Base-by-base conservation (phyloP, 2,113 vertebrate genomes). In the Podilymbus podiceps region DNA sequence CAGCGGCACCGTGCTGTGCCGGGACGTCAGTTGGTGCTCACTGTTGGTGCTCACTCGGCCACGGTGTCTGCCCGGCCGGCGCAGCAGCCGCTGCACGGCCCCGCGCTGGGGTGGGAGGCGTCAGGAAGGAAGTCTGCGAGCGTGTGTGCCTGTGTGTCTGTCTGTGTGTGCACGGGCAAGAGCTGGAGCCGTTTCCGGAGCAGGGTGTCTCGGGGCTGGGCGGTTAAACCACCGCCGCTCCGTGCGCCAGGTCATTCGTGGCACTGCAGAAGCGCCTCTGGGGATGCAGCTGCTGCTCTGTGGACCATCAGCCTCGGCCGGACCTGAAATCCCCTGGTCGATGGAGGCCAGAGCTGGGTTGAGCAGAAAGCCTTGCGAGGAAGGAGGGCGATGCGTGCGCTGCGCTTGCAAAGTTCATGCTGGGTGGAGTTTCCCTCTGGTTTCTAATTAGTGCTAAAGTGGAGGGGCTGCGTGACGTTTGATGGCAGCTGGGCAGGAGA, bases 341-440 rank as follows among this genome's bases (percentile, higher is more conserved):
- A 2, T 3, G 73, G 78, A 33, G 72, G 44, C 58, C 71, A 35
- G 69, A 42, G 23, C 23, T 4, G 42, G 33, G 31, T 13, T 0
- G 2, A 67, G 89, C 80, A 78, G 80, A 33, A 84, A 19, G 35
- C 53, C 19, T 72, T 3, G 0, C 40, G 30, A 67, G 67, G 58
- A 79, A 67, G 58, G 44, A 63, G 38, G 56, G 50, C 0, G 3
- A 73, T 15, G 27, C 8, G 2, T 55, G 78, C 1, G 0, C 33
- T 68, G 67, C 1, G 0, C 53, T 67, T 24, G 44, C 12, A 11
- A 10, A 68, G 62, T 28, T 85, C 0, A 0, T 21, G 71, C 55
- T 90, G 93, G 93, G 95, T 94, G 96, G 95, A 88, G 96, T 95
- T 96, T 95, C 92, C 95, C 91, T 59, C 68, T 90, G 63, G 35